Evolutionary conservation across 2,113 vertebrate species (phyloP), one percentile per base, ranked within the genome.

Genomic region (Polypterus senegalus): DNA sequence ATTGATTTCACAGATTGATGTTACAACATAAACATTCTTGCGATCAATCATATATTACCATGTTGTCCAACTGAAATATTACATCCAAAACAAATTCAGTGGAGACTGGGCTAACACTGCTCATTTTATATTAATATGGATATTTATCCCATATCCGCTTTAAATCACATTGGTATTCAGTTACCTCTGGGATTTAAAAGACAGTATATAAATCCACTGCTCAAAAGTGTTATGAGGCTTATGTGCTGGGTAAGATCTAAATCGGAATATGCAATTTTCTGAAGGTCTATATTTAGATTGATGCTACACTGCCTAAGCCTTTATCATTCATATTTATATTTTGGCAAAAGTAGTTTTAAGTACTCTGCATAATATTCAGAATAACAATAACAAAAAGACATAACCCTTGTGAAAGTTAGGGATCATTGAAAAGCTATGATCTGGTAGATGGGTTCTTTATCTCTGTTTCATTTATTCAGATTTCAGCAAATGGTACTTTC

Each of bases 151-250:
- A 60, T 27, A 27, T 27, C 27, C 49, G 44, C 49, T 51, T 49
- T 60, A 65, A 65, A 60, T 62, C 43, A 54, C 9, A 55, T 46
- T 5, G 61, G 45, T n/a, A 46, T 62, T 62, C 53, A 54, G 52
- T 62, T 62, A 55, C 52, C 44, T 27, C 52, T 47, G 5, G 44
- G 46, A 62, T 62, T 62, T 62, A 46, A 53, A 55, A 53, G 61
- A 52, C 60, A 56, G 52, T 62, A 62, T 62, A 62, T 47, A 55
- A 62, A 62, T 49, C 47, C 48, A 52, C 9, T 51, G 49, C 49
- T 51, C 49, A 6, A 44, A 49, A 46, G 60, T 54, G 43, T 57
- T 63, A 48, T 11, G 46, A 48, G 53, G 53, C 46, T 47, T 48
- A 63, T 46, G 11, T 48, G 8, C 9, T 27, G 48, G 46, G 5